Percentiles rank a stretch among this genome's conserved stretches.
phyloP scores from a whole-genome alignment of 2,888 invertebrate genomes.

The Elmis aenea region DNA sequence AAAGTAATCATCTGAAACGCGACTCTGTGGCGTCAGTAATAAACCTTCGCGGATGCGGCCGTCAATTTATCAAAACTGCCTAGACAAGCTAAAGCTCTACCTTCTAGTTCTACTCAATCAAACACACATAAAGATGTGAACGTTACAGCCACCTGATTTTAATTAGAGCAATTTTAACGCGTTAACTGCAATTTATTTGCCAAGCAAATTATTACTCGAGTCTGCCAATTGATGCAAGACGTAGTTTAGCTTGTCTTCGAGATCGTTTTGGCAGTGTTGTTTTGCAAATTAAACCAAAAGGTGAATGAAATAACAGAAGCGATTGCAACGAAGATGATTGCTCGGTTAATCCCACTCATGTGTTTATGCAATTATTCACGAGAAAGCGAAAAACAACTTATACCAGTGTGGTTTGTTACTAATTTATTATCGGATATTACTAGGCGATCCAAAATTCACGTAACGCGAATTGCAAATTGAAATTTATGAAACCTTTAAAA shows the following conservation, averaged over 20 bases:
- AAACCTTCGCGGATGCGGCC: conserved; percentile 33
- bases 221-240: conserved; percentile 26
- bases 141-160: conserved; percentile 29
- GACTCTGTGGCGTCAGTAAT: conserved; percentile 36
- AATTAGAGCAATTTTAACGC: conserved; percentile 29
- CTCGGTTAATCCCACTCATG: too few species aligned
- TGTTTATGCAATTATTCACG: too few species aligned
- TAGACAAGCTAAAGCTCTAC: conserved; percentile 20
- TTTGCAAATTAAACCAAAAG: conserved; percentile 24
- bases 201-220: conserved; percentile 28
- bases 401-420: too few species aligned
- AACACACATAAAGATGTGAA: conserved; percentile 24
- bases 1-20: conserved; percentile 32
- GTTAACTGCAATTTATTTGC: conserved; percentile 30
- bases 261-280: conserved; percentile 19
- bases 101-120: conserved; percentile 20
- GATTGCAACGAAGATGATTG: neutral
- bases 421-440: too few species aligned
- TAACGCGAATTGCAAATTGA: too few species aligned
- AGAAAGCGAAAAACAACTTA: too few species aligned
- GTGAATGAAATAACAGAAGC: conserved; percentile 24
- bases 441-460: too few species aligned
- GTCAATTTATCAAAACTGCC: conserved; percentile 36
- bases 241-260: conserved; percentile 22
- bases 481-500: too few species aligned